Base-by-base conservation (phyloP, 2,113 vertebrate genomes). In the Gavia stellata region DNA sequence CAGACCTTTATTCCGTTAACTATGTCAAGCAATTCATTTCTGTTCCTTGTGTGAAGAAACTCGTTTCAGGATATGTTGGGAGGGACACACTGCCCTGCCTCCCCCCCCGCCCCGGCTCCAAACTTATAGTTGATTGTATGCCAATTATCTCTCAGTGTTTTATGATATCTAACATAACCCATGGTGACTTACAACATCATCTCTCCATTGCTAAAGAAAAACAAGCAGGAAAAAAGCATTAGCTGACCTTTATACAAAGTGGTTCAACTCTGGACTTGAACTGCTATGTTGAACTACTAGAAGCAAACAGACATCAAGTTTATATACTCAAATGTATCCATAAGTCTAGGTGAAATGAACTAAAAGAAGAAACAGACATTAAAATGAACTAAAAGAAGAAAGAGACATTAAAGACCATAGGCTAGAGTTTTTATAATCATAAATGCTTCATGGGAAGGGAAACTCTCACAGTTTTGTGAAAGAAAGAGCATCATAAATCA, bases 41-140 rank as follows among this genome's bases (percentile, higher is more conserved):
- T 31, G 29, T 40, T n/a, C 47, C 47, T 50, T 45, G 28, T 21
- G 17, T 70, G 73, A 81, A 78, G 50, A 89, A 92, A 66, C 4
- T 38, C 34, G 6, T 42, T 62, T 81, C 81, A 87, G 88, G 58
- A 33, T 52, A 58, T 33, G 12, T 17, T 75, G 62, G 44, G 83
- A 91, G 44, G 40, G 49, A 91, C n/a, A n/a, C n/a, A n/a, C n/a
- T n/a, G n/a, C n/a, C n/a, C n/a, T n/a, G n/a, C n/a, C n/a, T n/a
- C n/a, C 10, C 3, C 13, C 6, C 34, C 6, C 3, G 0, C 13
- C 6, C 34, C 6, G 2, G 0, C 34, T 72, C 53, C 23, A 42
- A 40, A 65, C 16, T 29, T 40, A 20, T 17, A 55, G 19, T 12
- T 81, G 20, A 71, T 62, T 66, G n/a, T 29, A 83, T 31, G 24